A percentile compares a stretch with the other conserved stretches of the same genome.
Evolutionary conservation across 2,797 vertebrate species (phyloP).

Genomic region (Protonibea diacanthus): DNA sequence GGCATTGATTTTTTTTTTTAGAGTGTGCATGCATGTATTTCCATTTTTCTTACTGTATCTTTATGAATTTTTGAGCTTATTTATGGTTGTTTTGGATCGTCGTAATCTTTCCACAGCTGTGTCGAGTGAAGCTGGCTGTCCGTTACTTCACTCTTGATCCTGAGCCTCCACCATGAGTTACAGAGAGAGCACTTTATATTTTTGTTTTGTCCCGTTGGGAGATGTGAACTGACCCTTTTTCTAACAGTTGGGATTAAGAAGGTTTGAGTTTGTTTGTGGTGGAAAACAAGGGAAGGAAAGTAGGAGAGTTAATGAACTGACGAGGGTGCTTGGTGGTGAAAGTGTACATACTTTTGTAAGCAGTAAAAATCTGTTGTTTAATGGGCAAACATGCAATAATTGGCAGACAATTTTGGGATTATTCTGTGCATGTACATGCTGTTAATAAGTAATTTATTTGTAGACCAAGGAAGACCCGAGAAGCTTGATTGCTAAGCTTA

Average conservation of each 20-base stretch:
- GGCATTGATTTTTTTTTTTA: constrained; percentile 16
- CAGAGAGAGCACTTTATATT: constrained; percentile 65
- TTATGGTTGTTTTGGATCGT: constrained; percentile 12
- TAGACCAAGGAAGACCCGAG: neutral
- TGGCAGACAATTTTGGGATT: neutral
- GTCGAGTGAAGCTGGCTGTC: neutral
- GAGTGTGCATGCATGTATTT: constrained; percentile 38
- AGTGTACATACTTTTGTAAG: constrained; percentile 5
- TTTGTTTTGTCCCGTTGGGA: constrained; percentile 25
- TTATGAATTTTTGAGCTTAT: constrained; percentile 21
- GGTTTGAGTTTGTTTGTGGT: neutral
- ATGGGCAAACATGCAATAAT: neutral
- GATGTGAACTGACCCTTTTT: constrained; percentile 18
- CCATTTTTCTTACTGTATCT: constrained; percentile 1
- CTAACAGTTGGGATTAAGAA: constrained; percentile 4
- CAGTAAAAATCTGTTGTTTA: neutral
- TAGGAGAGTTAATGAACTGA: neutral
- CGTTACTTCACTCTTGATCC: constrained; percentile 6
- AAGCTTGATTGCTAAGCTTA: neutral
- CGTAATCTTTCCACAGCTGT: neutral
- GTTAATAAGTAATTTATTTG: constrained; percentile 2
- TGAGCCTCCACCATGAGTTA: constrained; percentile 13
- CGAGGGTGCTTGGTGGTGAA: neutral
- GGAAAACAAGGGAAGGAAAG: neutral
- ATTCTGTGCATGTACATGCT: neutral